Percentiles rank a stretch among this genome's conserved stretches.
phyloP scores from a whole-genome alignment of 2,113 vertebrate species.

The Mola mola region DNA sequence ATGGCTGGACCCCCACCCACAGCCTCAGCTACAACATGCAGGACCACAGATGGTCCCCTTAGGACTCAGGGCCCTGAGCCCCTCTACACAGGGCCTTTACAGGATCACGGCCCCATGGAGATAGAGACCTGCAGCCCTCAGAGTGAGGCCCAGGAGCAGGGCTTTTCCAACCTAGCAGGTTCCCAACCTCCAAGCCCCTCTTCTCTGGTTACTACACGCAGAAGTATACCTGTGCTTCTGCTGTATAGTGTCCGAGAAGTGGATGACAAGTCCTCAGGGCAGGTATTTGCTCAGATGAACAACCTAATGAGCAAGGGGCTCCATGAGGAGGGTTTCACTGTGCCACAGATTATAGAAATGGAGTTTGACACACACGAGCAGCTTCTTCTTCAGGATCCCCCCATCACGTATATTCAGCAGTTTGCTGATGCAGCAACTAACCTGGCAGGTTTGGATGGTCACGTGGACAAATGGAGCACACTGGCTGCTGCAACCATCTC shows the following conservation, averaged over 20 bases:
- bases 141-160: constrained; percentile 80
- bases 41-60: constrained; percentile 89
- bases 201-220: constrained; percentile 83
- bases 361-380: constrained; percentile 98
- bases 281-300: constrained; percentile 98
- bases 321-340: constrained; percentile 97
- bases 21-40: constrained; percentile 53
- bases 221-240: constrained; percentile 94
- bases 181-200: constrained; percentile 76
- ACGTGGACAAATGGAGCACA: constrained; percentile 91
- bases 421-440: constrained; percentile 93
- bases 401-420: constrained; percentile 98
- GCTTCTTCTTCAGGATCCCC: constrained; percentile 95
- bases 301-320: constrained; percentile 97
- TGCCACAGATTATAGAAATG: constrained; percentile 99
- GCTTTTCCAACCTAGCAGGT: constrained; percentile 83
- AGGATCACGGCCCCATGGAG: constrained; percentile 94
- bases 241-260: constrained; percentile 98
- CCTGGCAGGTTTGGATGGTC: constrained; percentile 88
- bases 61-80: constrained; percentile 92
- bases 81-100: constrained; percentile 75
- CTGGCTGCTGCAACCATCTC: constrained; percentile 73
- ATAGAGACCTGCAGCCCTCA: constrained; percentile 92
- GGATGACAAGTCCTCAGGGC: constrained; percentile 95
- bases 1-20: constrained; percentile 85